A percentile compares a stretch with the other conserved stretches of the same genome.
phyloP scores from a whole-genome alignment of 2,888 invertebrate genomes.

The Panopea generosa region DNA sequence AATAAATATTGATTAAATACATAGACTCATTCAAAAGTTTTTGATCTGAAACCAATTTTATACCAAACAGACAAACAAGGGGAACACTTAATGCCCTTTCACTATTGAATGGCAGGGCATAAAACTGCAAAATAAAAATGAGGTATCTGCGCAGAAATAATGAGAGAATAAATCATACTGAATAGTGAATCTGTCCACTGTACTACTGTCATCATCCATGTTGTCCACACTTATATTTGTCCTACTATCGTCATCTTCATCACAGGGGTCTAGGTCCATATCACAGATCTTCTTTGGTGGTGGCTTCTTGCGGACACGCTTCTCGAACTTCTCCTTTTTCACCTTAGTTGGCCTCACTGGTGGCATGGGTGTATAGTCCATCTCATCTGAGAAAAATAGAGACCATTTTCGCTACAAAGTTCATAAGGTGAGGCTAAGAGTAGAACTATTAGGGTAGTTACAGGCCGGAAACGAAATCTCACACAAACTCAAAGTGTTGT shows the following conservation, averaged over 20 bases:
- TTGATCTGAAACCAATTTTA: no score
- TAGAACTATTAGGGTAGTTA: no score
- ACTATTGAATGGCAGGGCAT: no score
- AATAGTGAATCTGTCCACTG: conserved; percentile 31
- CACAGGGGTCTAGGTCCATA: conserved; percentile 36
- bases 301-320: conserved; percentile 67
- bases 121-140: no score
- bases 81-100: no score
- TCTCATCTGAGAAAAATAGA: conserved; percentile 10
- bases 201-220: conserved; percentile 41
- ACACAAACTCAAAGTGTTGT: no score
- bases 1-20: no score
- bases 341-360: conserved; percentile 46
- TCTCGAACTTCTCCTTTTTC: conserved; percentile 72
- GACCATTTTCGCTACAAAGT: no score
- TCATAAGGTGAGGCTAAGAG: no score
- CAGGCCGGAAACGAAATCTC: no score
- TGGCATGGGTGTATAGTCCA: not conserved
- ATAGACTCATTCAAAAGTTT: no score
- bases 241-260: conserved; percentile 40
- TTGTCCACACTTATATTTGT: conserved; percentile 36
- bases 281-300: conserved; percentile 50
- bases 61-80: no score
- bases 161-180: conserved; percentile 17
- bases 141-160: not conserved